These are phyloP conservation scores for Girardinus metallicus DNA, from an alignment of 2,797 vertebrate genomes.

Conservation along the genomic window DNA sequence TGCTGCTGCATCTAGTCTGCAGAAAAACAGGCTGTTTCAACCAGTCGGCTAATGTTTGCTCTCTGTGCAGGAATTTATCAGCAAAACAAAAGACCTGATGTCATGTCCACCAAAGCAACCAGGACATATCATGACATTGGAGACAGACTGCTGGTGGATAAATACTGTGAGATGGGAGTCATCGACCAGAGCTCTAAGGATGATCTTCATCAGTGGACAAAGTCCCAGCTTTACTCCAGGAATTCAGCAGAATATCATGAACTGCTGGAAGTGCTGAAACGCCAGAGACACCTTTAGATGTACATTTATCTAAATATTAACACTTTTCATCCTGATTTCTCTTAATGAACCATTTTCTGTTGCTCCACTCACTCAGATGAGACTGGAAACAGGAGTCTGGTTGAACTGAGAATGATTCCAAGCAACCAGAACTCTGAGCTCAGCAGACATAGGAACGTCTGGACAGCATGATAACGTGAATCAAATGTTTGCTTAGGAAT, in stretches of 20 bases:
- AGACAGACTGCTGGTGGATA: conserved; percentile 6
- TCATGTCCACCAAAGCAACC: neutral
- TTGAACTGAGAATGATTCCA: neutral
- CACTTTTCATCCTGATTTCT: neutral
- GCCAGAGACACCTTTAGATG: neutral
- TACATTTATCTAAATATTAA: neutral
- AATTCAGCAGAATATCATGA: conserved; percentile 4
- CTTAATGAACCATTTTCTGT: neutral
- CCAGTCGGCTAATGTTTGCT: neutral
- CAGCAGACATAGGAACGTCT: neutral
- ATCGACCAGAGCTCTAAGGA: neutral
- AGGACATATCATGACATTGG: neutral
- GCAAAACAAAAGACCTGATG: neutral
- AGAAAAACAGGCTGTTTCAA: neutral
- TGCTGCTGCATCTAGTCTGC: too few species aligned
- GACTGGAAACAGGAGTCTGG: neutral
- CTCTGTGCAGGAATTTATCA: neutral
- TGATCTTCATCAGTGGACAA: neutral
- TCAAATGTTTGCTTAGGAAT: neutral
- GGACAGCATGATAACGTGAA: neutral
- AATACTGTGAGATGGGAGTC: neutral
- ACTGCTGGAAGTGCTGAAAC: neutral
- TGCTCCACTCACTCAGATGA: neutral
- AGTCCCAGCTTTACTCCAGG: neutral
- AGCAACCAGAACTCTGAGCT: neutral